These are phyloP conservation scores for Symphodus melops DNA, from an alignment of 2,113 vertebrate species.

Conservation along the genomic window DNA sequence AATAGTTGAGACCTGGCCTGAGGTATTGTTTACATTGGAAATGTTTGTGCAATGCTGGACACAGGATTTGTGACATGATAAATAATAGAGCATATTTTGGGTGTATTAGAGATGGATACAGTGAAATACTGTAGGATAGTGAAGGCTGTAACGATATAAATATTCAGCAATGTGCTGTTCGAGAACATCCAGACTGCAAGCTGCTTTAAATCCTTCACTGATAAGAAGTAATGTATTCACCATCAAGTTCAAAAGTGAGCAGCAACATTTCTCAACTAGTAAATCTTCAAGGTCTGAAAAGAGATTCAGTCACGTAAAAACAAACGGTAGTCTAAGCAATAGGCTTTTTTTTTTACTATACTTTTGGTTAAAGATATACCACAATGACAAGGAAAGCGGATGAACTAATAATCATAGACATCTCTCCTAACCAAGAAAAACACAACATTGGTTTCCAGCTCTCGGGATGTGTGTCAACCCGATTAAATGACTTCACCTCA, in stretches of 20 bases:
- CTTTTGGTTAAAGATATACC: neutral
- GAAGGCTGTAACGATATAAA: constrained; percentile 36
- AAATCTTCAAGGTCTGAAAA: constrained; percentile 2
- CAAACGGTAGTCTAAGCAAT: neutral
- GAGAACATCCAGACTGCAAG: constrained; percentile 18
- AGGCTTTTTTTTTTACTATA: neutral
- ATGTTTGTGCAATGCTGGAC: constrained; percentile 28
- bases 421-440: neutral
- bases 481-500: no score
- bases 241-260: neutral
- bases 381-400: neutral
- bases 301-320: neutral
- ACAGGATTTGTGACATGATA: constrained; percentile 50
- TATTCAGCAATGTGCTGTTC: constrained; percentile 11
- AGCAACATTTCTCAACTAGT: neutral
- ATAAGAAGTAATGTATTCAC: constrained; percentile 25
- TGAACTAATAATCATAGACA: neutral
- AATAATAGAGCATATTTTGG: constrained; percentile 54
- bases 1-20: constrained; percentile 17
- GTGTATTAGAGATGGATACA: constrained; percentile 40
- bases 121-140: constrained; percentile 23
- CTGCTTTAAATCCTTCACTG: constrained; percentile 15
- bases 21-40: constrained; percentile 24
- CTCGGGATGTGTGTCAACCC: no score
- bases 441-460: neutral